Conservation (phyloP, 2,113 vertebrate genomes). For the Tapirus terrestris region DNA sequence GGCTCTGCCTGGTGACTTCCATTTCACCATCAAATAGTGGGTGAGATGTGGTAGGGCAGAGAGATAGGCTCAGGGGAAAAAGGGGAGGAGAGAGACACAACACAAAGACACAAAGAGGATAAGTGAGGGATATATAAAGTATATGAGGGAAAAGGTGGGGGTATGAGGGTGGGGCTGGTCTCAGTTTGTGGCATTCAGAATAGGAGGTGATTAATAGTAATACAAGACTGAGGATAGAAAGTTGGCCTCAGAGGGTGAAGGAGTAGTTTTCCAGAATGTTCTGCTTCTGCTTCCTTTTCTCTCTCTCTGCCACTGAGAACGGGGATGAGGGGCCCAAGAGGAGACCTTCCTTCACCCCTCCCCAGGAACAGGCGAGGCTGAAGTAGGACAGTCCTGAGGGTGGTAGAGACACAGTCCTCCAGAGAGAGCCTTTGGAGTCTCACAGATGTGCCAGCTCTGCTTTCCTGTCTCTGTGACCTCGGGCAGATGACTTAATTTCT, state of each 20-base stretch:
- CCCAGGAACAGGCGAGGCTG: neutral
- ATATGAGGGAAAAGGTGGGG: neutral
- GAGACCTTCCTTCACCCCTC: neutral
- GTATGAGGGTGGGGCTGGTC: neutral
- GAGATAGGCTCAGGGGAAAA: neutral
- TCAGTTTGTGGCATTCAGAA: neutral
- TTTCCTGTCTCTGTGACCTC: neutral
- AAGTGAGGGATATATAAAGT: neutral
- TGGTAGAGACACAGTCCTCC: neutral
- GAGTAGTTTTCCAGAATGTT: neutral
- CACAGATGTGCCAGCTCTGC: neutral
- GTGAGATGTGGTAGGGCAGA: neutral
- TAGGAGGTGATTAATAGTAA: neutral
- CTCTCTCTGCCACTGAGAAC: neutral
- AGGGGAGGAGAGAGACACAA: neutral
- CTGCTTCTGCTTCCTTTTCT: neutral
- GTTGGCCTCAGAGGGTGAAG: neutral
- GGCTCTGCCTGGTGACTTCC: neutral
- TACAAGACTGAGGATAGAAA: neutral
- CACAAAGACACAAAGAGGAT: neutral
- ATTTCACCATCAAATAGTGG: neutral
- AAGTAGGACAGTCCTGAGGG: neutral
- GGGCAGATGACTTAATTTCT: neutral
- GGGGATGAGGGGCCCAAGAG: neutral
- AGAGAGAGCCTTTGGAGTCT: neutral